Conservation (phyloP, 2,113 vertebrate species). For the Neotoma lepida region DNA sequence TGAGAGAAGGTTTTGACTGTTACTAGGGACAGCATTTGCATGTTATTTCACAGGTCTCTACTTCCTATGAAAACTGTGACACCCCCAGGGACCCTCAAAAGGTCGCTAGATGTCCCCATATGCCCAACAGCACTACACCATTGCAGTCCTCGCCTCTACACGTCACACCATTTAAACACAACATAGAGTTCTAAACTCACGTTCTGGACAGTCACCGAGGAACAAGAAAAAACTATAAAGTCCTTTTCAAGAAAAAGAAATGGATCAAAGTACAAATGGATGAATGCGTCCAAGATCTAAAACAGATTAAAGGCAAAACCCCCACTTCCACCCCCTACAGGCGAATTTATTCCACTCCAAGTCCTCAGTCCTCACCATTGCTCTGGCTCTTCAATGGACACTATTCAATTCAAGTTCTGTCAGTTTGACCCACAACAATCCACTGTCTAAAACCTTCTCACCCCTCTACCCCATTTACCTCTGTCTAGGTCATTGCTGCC, state of each 20-base stretch:
- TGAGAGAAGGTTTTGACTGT: conserved; percentile 46
- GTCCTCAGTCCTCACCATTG: background rate
- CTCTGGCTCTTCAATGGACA: background rate
- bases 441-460: background rate
- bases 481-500: background rate
- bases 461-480: rapidly evolving
- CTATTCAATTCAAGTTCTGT: background rate
- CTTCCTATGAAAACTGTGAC: background rate
- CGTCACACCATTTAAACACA: background rate
- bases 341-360: background rate
- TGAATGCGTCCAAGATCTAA: background rate
- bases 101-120: background rate
- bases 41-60: background rate
- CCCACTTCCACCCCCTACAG: background rate
- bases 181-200: background rate
- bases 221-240: background rate
- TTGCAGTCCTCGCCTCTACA: background rate
- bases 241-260: background rate
- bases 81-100: background rate
- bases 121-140: no score
- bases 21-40: background rate
- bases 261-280: background rate
- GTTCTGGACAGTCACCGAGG: background rate
- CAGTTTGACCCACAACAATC: background rate
- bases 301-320: background rate